These are phyloP conservation scores for Turritopsis dohrnii DNA, from an alignment of 30 jellyfish, hydroid and myxozoan species.

Conservation along the genomic window DNA sequence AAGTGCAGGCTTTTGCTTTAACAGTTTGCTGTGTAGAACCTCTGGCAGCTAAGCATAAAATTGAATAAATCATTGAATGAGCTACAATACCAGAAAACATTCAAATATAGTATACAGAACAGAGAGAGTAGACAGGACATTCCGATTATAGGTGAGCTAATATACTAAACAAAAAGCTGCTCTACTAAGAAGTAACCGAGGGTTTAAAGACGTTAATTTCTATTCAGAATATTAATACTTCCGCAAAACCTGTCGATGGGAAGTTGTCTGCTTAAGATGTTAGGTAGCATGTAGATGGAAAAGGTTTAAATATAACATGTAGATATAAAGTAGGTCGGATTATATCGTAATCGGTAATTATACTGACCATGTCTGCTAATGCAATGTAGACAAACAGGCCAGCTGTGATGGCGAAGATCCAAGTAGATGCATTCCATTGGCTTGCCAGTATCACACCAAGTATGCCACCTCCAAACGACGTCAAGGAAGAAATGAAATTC, in stretches of 20 bases:
- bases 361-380: slow-evolving; percentile 81
- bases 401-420: slow-evolving; percentile 92
- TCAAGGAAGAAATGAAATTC: slow-evolving; percentile 75
- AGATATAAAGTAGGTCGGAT: background rate
- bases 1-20: slow-evolving; percentile 46
- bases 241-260: too few species aligned
- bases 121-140: background rate
- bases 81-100: background rate
- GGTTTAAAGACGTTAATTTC: background rate
- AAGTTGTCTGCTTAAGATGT: too few species aligned
- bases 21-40: slow-evolving; percentile 61
- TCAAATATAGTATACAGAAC: background rate
- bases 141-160: too few species aligned
- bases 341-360: background rate
- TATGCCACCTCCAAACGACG: slow-evolving; percentile 69
- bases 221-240: too few species aligned
- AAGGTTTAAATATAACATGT: background rate
- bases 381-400: slow-evolving; percentile 94
- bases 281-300: too few species aligned
- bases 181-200: background rate
- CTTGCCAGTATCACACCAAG: slow-evolving; percentile 88
- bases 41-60: slow-evolving; percentile 70
- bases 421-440: slow-evolving; percentile 65
- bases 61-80: background rate
- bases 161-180: background rate